A percentile compares a stretch with the other conserved stretches of the same genome.
Conservation (phyloP, 2,888 invertebrate genomes). For the Hypomecis punctinalis region DNA sequence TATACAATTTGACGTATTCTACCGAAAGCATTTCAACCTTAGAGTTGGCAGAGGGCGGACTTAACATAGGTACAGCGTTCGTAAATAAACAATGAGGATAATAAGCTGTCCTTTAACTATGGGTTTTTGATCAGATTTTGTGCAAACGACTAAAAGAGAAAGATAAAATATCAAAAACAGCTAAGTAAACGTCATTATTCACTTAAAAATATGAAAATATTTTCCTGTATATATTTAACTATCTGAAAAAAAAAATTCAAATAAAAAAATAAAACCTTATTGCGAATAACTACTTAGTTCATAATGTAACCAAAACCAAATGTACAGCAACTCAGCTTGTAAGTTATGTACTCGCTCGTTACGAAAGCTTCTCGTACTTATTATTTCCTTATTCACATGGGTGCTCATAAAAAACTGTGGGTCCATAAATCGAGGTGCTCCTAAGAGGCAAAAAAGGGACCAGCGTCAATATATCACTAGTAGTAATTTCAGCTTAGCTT, state of each 20-base stretch:
- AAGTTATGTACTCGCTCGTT: constrained; percentile 35
- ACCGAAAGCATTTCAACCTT: too few relatives aligned
- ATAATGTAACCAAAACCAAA: constrained; percentile 13
- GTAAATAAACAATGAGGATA: too few relatives aligned
- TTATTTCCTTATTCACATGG: constrained; percentile 36
- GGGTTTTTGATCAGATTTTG: too few relatives aligned
- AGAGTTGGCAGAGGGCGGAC: too few relatives aligned
- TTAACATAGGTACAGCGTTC: too few relatives aligned
- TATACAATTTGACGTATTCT: background rate
- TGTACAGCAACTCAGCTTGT: constrained; percentile 22
- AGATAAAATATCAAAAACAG: too few relatives aligned
- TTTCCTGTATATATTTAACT: too few relatives aligned
- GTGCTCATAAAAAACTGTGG: constrained; percentile 36
- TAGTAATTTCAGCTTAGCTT: constrained; percentile 35
- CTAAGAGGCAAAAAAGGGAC: constrained; percentile 40
- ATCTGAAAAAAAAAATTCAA: constrained; percentile 1
- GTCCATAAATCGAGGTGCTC: constrained; percentile 35
- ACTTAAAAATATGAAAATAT: too few relatives aligned
- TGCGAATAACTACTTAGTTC: constrained; percentile 25
- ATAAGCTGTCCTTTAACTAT: too few relatives aligned
- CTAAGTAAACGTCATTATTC: too few relatives aligned
- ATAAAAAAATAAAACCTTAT: constrained; percentile 12
- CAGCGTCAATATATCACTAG: constrained; percentile 34
- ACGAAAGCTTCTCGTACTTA: constrained; percentile 26
- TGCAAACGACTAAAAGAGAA: too few relatives aligned